phyloP scores from a whole-genome alignment of 2,888 invertebrate genomes.

The Epicampocera succincta region DNA sequence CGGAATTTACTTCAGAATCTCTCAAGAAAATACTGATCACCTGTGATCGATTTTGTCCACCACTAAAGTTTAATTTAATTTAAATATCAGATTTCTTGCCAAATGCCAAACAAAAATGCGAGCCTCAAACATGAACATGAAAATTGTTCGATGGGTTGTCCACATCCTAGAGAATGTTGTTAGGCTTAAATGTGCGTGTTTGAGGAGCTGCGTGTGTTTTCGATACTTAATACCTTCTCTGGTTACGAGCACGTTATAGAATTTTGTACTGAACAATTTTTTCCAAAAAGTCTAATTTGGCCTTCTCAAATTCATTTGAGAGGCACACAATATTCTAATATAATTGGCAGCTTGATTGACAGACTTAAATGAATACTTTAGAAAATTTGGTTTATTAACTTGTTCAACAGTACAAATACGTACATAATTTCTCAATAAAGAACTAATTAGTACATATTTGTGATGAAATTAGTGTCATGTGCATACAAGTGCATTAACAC shows the following conservation, averaged over 20 bases:
- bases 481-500: neutral
- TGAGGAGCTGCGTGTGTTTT: constrained; percentile 15
- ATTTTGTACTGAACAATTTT: constrained; percentile 27
- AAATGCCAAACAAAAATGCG: too few species aligned
- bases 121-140: too few species aligned
- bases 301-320: neutral
- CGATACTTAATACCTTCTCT: constrained; percentile 46
- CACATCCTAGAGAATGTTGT: too few species aligned
- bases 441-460: constrained; percentile 4
- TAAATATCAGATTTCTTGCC: too few species aligned
- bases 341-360: constrained; percentile 38
- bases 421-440: neutral
- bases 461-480: neutral
- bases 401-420: constrained; percentile 4
- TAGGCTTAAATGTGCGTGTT: constrained; percentile 1
- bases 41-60: too few species aligned
- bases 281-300: constrained; percentile 7
- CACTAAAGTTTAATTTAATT: too few species aligned
- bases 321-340: neutral
- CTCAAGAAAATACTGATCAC: too few species aligned
- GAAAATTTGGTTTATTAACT: constrained; percentile 12
- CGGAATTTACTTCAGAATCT: too few species aligned
- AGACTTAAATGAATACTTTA: constrained; percentile 13
- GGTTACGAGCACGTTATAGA: constrained; percentile 7
- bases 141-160: too few species aligned